phyloP scores from a whole-genome alignment of 1,140 invertebrate species.

The Caerostris darwini region DNA sequence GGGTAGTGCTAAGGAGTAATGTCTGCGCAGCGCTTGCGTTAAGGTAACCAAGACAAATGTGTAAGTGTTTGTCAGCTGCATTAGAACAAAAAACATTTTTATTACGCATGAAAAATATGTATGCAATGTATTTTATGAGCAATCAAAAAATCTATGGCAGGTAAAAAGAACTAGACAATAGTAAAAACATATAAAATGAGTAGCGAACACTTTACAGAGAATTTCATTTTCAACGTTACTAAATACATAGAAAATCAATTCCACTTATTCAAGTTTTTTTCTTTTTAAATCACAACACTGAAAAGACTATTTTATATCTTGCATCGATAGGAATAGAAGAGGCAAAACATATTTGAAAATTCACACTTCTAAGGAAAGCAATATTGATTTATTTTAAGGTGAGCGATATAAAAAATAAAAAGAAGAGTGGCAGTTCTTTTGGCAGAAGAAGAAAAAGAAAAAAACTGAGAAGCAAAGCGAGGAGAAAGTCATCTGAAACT shows the following conservation, averaged over 20 bases:
- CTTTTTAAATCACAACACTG: too few species aligned
- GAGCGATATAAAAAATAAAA: neutral
- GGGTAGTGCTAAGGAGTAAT: too few species aligned
- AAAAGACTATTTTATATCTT: neutral
- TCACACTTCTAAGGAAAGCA: neutral
- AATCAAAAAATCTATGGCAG: too few species aligned
- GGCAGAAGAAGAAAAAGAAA: conserved; percentile 8
- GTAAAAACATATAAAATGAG: too few species aligned
- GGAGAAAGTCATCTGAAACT: conserved; percentile 54
- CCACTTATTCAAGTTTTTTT: neutral
- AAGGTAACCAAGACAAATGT: too few species aligned
- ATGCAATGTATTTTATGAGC: too few species aligned
- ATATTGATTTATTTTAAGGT: conserved; percentile 47
- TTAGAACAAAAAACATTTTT: too few species aligned
- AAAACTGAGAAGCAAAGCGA: conserved; percentile 29
- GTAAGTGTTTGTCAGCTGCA: too few species aligned
- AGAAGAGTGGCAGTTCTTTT: neutral
- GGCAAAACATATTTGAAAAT: conserved; percentile 13
- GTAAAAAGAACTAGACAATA: too few species aligned
- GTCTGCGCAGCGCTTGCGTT: too few species aligned
- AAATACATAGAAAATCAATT: neutral
- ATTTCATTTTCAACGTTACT: neutral
- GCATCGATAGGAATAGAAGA: neutral
- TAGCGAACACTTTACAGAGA: too few species aligned
- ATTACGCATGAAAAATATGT: too few species aligned